Base-by-base conservation (phyloP, 2,888 invertebrate genomes). In the Morpho deidamia region DNA sequence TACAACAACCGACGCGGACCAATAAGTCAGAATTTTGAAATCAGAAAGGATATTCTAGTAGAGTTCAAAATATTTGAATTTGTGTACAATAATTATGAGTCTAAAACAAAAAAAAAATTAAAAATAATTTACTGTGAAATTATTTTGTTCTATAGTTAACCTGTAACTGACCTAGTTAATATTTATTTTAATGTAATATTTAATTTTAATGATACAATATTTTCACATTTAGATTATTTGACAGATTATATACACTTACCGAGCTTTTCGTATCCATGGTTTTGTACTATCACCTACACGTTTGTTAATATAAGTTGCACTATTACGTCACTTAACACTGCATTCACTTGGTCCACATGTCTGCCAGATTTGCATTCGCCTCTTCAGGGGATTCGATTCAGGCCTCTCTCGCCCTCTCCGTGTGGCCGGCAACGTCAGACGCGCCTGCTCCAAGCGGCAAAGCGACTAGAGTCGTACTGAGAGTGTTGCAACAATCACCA, bases 391-490 rank as follows among this genome's bases (percentile, higher is more conserved):
- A 34, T 50, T 40, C 47, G 43, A 72, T 65, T 76, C 69, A 74
- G 76, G 66, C 69, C 87, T 90, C 90, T 90, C 90, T 90, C 90
- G 86, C 90, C 84, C 87, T 90, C 84, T 89, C 90, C 89, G 88
- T 83, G 77, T 80, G 83, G 83, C 74, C 81, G 86, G 85, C 86
- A 78, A 76, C 79, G 76, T 74, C 55, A 48, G 63, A 78, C 81
- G 83, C 82, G 83, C 87, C 84, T 76, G 84, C 69, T 82, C 88
- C 89, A 82, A 87, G 77, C 90, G 90, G 90, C 90, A 90, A 89
- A 89, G 90, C 90, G 90, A 90, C 90, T 90, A 90, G 90, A 90
- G 90, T 83, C 88, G 83, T 81, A 90, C 90, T 90, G 90, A 89
- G 81, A 73, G 81, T 87, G 83, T 87, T 86, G 85, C 83, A 87